phyloP scores from a whole-genome alignment of 2,888 invertebrate species.

The Aleiodes leptofemur region DNA sequence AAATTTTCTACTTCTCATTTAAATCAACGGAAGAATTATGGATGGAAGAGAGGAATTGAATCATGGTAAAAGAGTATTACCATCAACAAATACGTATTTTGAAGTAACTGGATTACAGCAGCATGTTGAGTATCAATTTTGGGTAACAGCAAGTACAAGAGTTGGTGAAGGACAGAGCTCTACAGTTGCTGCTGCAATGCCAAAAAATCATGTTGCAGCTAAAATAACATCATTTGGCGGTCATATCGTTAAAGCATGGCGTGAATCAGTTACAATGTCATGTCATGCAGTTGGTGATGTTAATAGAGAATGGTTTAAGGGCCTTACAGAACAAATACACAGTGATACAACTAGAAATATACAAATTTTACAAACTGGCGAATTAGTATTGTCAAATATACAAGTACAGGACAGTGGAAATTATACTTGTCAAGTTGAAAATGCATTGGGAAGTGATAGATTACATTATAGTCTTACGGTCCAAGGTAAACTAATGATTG shows the following conservation, averaged over 20 bases:
- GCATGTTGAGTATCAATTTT: constrained; percentile 86
- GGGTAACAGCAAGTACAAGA: constrained; percentile 86
- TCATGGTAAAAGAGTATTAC: constrained; percentile 81
- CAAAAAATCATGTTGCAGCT: constrained; percentile 81
- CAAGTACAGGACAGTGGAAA: constrained; percentile 82
- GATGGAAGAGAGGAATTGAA: constrained; percentile 83
- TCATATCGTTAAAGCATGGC: constrained; percentile 81
- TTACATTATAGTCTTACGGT: constrained; percentile 81
- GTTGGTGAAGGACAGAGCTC: constrained; percentile 88
- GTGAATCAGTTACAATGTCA: constrained; percentile 80
- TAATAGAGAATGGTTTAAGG: constrained; percentile 80
- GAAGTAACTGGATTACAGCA: constrained; percentile 83
- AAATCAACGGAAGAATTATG: constrained; percentile 76
- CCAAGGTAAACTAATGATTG: constrained; percentile 75
- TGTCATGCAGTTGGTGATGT: constrained; percentile 83
- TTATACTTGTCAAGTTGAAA: constrained; percentile 84
- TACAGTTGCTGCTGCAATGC: constrained; percentile 81
- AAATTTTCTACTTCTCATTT: background rate
- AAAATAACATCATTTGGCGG: constrained; percentile 85
- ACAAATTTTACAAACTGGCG: constrained; percentile 81
- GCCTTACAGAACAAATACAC: constrained; percentile 77
- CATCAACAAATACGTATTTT: constrained; percentile 80
- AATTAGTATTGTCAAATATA: constrained; percentile 80
- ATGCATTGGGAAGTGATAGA: constrained; percentile 82
- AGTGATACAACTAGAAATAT: constrained; percentile 79